Base-by-base conservation (phyloP, 2,888 invertebrate genomes). In the Hemistola chrysoprasaria region DNA sequence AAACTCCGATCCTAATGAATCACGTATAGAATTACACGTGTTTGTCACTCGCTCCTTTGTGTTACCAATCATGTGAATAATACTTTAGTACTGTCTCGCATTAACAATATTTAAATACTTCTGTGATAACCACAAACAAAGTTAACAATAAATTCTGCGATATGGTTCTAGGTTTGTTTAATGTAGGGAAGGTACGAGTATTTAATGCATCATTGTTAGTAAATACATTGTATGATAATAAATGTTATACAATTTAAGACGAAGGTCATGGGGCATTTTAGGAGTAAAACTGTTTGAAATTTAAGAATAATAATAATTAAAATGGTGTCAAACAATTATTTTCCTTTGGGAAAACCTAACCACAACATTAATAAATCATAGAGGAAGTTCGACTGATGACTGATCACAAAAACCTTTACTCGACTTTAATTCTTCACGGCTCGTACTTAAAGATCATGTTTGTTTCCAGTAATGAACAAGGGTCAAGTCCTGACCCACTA, bases 401-500 rank as follows among this genome's bases (percentile, higher is more conserved):
- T n/a, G n/a, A n/a, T n/a, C n/a, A n/a, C n/a, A n/a, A n/a, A n/a
- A n/a, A n/a, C n/a, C n/a, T n/a, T n/a, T n/a, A n/a, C n/a, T n/a
- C n/a, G n/a, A n/a, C n/a, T n/a, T n/a, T n/a, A n/a, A n/a, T n/a
- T n/a, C n/a, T n/a, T n/a, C n/a, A n/a, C n/a, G n/a, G n/a, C n/a
- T n/a, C n/a, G n/a, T n/a, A n/a, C n/a, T n/a, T n/a, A n/a, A n/a
- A n/a, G n/a, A n/a, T n/a, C n/a, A n/a, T 35, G 30, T 37, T 40
- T 35, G 24, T 56, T 80, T 92, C 8, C 90, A 98, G 98, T 98
- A 84, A 95, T 98, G 71, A 94, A 95, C 85, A 98, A 98, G 83
- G 98, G 98, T 8, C 98, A 98, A 89, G 97, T 98, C 42, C 90
- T 98, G 77, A 98, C 98, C 8, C 97, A 97, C 81, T 98, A 98